Evolutionary conservation across 2,113 vertebrate genomes (phyloP), one percentile per base, ranked within the genome.

Genomic region (Cephalopholis sonnerati): DNA sequence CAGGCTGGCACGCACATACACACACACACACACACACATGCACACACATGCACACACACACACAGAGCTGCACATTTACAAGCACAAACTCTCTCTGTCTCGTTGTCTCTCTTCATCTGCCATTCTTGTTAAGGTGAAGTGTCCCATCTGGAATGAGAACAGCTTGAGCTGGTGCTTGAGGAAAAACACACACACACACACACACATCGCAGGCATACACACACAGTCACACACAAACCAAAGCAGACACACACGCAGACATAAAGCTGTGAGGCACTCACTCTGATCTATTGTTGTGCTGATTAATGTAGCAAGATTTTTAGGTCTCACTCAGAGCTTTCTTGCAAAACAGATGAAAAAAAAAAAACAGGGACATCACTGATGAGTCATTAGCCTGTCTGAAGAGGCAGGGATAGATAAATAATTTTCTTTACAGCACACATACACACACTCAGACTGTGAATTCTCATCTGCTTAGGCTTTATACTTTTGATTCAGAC

Each of bases 111-210:
- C 62, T 53, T 84, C 71, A 74, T 83, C 67, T 89, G 78, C 81
- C 67, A 81, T 84, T 82, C 68, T 70, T 82, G 87, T 86, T 84
- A 53, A 82, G 86, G 86, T 87, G 80, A 92, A 86, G 73, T 69
- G 79, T 77, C 84, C 85, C 87, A 84, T 86, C 82, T 90, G 82
- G 88, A 84, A 41, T 69, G 48, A 36, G n/a, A 91, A 89, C 81
- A 88, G 76, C 85, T 91, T 77, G 65, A 74, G 82, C 39, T 78
- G 29, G 32, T 80, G 77, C 74, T 81, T 68, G 65, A 83, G 25
- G 65, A 68, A 55, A 25, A 36, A 22, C 3, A 67, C 73, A 72
- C 62, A 59, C n/a, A 58, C 15, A 29, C 53, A 36, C 65, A 53
- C 4, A 68, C 53, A 59, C 53, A 55, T 39, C 32, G 29, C 20